A percentile compares a stretch with the other conserved stretches of the same genome.
These are phyloP conservation scores for Zosterops borbonicus DNA, from an alignment of 2,113 vertebrate genomes.

Conservation along the genomic window DNA sequence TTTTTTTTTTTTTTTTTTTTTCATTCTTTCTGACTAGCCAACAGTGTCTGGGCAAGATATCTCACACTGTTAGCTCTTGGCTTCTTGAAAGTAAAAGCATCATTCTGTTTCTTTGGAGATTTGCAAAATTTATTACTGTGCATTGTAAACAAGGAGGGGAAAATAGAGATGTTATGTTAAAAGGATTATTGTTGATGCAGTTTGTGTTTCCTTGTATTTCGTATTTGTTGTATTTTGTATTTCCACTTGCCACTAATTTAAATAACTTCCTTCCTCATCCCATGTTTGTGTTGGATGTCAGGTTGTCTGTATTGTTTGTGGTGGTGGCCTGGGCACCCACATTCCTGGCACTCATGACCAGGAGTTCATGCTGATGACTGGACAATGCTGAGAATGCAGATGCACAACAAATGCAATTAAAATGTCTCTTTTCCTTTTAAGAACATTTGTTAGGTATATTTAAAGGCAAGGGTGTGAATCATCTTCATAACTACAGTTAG, in stretches of 20 bases:
- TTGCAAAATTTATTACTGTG: background rate
- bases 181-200: background rate
- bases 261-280: background rate
- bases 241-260: background rate
- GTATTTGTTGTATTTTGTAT: too few species aligned
- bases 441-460: background rate
- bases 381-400: background rate
- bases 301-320: background rate
- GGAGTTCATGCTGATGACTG: background rate
- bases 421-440: background rate
- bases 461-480: background rate
- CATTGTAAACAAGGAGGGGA: background rate
- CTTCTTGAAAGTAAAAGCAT: background rate
- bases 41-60: background rate
- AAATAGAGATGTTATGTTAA: background rate
- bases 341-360: background rate
- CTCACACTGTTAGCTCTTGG: background rate
- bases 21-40: background rate
- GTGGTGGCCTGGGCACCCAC: background rate
- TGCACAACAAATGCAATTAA: background rate
- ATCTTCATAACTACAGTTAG: background rate
- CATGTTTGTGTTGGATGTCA: background rate
- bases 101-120: background rate
- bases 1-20: background rate
- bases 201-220: background rate